Base-by-base conservation (phyloP, 1,140 invertebrate genomes). In the Semibalanus balanoides region DNA sequence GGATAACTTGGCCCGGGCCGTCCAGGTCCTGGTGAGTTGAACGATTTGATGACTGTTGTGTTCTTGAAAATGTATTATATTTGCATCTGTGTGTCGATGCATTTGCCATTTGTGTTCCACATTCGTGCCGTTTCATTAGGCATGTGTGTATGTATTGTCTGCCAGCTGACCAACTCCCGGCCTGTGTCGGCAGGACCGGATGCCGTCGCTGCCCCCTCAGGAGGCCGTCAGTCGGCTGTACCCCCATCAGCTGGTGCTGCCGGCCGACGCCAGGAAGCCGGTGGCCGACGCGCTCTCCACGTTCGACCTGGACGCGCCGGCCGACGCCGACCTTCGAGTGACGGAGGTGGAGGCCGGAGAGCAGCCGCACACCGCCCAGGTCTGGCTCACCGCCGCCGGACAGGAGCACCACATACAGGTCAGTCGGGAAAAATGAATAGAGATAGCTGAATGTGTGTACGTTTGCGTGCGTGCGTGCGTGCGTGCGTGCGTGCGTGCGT, bases 161-260 rank as follows among this genome's bases (percentile, higher is more conserved):
- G n/a, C n/a, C n/a, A n/a, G n/a, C n/a, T n/a, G n/a, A n/a, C n/a
- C n/a, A n/a, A n/a, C n/a, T n/a, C n/a, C n/a, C n/a, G n/a, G n/a
- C n/a, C n/a, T n/a, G n/a, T n/a, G n/a, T 17, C 51, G 7, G 3
- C 51, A 64, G 51, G 51, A 25, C 14, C 7, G 14, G 11, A 19
- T 64, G 11, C 51, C 51, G 51, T 25, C 51, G 51, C 51, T 64
- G 51, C 51, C 51, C 7, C 14, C 51, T 1, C 51, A 64, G 51
- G 51, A 64, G 51, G 51, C 51, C 51, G 51, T 64, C 14, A 19
- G 7, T 19, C 51, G 51, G 51, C 51, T 64, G 93, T 95, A 86
- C 86, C 95, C 95, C 0, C 93, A 92, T 80, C 87, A 91, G 76
- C 84, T 88, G 17, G 91, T 96, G 82, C 82, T 96, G 73, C 87